Percentiles rank a stretch among this genome's conserved stretches.
These are phyloP conservation scores for Augochlora pura DNA, from an alignment of 1,140 invertebrate genomes.

Conservation along the genomic window DNA sequence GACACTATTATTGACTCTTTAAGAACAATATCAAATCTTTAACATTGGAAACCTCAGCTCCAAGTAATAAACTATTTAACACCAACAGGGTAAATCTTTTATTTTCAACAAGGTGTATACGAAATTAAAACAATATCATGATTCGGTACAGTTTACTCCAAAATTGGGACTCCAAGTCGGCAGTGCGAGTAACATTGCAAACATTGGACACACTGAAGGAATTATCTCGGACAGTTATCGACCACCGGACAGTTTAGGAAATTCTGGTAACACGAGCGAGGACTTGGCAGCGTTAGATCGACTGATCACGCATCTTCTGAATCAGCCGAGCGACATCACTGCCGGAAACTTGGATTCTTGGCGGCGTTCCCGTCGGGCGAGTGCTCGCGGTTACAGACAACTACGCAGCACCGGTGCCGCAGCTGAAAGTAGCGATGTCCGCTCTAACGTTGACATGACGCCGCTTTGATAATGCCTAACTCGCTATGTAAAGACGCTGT, in stretches of 20 bases:
- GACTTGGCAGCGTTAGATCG: slow-evolving; percentile 72
- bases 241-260: slow-evolving; percentile 30
- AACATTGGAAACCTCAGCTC: neutral
- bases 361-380: slow-evolving; percentile 71
- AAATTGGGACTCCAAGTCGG: slow-evolving; percentile 31
- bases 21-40: neutral
- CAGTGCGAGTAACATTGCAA: neutral
- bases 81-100: neutral
- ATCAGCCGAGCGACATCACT: slow-evolving; percentile 54
- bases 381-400: slow-evolving; percentile 70
- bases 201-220: neutral
- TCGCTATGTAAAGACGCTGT: neutral
- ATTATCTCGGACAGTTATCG: neutral
- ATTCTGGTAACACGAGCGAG: slow-evolving; percentile 66
- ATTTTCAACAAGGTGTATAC: neutral
- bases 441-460: slow-evolving; percentile 69
- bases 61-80: neutral
- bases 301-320: slow-evolving; percentile 72
- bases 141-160: slow-evolving; percentile 32
- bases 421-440: slow-evolving; percentile 29
- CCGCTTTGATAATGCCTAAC: slow-evolving; percentile 57
- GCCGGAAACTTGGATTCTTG: slow-evolving; percentile 68
- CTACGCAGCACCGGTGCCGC: slow-evolving; percentile 50
- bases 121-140: neutral
- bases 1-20: too few species aligned